Percentiles rank a stretch among this genome's conserved stretches.
phyloP scores from a whole-genome alignment of 2,888 invertebrate genomes.

The Apamea epomidion region DNA sequence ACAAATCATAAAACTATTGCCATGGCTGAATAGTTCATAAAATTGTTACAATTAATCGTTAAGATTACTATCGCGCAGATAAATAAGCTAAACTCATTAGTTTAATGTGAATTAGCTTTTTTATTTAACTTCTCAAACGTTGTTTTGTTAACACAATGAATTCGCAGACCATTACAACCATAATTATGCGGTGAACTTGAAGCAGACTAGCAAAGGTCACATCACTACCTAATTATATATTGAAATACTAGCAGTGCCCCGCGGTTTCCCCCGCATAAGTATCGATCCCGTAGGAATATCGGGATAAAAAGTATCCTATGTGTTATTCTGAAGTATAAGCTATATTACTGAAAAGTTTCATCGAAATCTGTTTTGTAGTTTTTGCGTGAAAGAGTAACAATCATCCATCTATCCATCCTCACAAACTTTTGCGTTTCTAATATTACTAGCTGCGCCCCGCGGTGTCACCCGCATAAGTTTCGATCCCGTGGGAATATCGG shows the following conservation, averaged over 20 bases:
- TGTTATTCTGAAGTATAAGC: too few species aligned
- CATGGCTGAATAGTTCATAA: conserved; percentile 55
- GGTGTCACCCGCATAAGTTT: too few species aligned
- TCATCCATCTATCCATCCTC: too few species aligned
- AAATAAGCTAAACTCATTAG: conserved; percentile 42
- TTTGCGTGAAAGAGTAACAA: too few species aligned
- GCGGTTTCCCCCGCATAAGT: too few species aligned
- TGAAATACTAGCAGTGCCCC: neutral
- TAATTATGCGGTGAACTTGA: conserved; percentile 39
- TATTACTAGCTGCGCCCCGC: too few species aligned
- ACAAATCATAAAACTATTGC: conserved; percentile 39
- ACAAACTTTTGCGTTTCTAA: too few species aligned
- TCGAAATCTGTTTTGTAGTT: too few species aligned
- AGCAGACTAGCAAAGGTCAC: conserved; percentile 33
- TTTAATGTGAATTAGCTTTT: conserved; percentile 36
- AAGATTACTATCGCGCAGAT: conserved; percentile 52
- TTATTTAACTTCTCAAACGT: conserved; percentile 37
- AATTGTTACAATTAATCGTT: conserved; percentile 55
- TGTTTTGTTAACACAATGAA: conserved; percentile 44
- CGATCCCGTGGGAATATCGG: too few species aligned
- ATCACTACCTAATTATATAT: neutral
- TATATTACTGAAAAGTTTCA: too few species aligned
- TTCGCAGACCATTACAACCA: conserved; percentile 50
- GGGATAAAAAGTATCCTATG: too few species aligned
- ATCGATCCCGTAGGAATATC: too few species aligned